Evolutionary conservation across 2,888 invertebrate species (phyloP).

Genomic region (Eupithecia subumbrata): DNA sequence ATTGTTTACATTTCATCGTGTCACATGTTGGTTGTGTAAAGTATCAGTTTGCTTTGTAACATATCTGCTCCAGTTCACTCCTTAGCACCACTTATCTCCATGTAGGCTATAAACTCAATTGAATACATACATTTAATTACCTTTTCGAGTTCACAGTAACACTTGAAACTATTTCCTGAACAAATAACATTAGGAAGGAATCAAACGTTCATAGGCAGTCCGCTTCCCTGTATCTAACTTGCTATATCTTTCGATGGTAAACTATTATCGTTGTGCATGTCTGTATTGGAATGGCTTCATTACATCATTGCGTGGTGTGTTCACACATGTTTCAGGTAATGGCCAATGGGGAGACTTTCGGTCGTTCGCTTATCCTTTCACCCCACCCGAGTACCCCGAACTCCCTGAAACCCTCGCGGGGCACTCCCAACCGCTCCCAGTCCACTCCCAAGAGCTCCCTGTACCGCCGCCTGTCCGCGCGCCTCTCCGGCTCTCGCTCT

Average conservation of each 20-base stretch:
- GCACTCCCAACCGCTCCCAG: slow-evolving; percentile 73
- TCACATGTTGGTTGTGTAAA: slow-evolving; percentile 50
- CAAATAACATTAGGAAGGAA: slow-evolving; percentile 30
- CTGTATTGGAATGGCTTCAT: slow-evolving; percentile 81
- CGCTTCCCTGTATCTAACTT: slow-evolving; percentile 72
- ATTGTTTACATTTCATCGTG: slow-evolving; percentile 50
- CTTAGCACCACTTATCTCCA: slow-evolving; percentile 36
- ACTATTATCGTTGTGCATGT: slow-evolving; percentile 74
- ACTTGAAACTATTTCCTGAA: slow-evolving; percentile 29
- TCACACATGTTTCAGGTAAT: slow-evolving; percentile 88
- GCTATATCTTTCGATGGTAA: slow-evolving; percentile 62
- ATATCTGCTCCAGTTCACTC: slow-evolving; percentile 47
- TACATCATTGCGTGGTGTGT: slow-evolving; percentile 85
- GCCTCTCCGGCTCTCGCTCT: slow-evolving; percentile 73
- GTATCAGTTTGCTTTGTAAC: slow-evolving; percentile 52
- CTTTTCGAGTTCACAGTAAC: slow-evolving; percentile 30
- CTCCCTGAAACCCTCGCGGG: slow-evolving; percentile 67
- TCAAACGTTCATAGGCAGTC: slow-evolving; percentile 51
- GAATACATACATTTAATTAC: slow-evolving; percentile 29
- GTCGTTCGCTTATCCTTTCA: slow-evolving; percentile 85
- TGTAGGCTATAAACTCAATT: slow-evolving; percentile 38
- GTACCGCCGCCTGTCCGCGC: slow-evolving; percentile 78
- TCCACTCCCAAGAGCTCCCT: slow-evolving; percentile 78
- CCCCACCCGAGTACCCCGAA: slow-evolving; percentile 75
- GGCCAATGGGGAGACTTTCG: slow-evolving; percentile 87